phyloP scores from a whole-genome alignment of 2,113 vertebrate genomes.

The Calyptomena viridis region DNA sequence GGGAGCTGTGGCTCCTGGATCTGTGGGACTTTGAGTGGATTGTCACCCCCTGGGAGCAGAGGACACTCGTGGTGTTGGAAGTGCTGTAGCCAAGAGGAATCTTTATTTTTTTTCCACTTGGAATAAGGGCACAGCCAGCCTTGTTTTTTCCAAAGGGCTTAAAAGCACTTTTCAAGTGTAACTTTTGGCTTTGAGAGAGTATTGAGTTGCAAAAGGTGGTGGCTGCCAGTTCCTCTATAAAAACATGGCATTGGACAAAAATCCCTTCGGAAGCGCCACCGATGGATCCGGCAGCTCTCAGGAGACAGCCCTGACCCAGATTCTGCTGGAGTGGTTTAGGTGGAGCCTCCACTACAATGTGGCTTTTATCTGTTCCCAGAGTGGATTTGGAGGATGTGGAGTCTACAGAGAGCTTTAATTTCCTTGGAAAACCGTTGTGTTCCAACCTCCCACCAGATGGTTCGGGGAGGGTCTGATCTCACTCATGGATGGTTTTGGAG shows the following conservation, averaged over 20 bases:
- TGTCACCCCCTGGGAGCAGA: background rate
- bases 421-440: background rate
- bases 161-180: background rate
- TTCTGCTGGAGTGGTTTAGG: background rate
- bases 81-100: fast-evolving
- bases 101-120: background rate
- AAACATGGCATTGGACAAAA: background rate
- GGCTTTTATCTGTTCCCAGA: background rate
- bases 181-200: background rate
- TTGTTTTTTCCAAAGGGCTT: background rate
- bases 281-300: background rate
- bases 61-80: background rate
- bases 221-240: conserved; percentile 33
- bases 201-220: background rate
- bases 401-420: background rate
- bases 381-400: background rate
- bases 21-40: background rate
- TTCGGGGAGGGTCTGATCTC: background rate
- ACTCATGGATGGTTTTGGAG: background rate
- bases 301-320: background rate
- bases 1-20: background rate
- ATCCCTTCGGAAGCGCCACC: background rate
- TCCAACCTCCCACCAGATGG: background rate
- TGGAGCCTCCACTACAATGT: background rate
- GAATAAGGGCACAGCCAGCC: background rate